Evolutionary conservation across 2,113 vertebrate species (phyloP), one percentile per base, ranked within the genome.

Genomic region (Psittacula cyanocephala): DNA sequence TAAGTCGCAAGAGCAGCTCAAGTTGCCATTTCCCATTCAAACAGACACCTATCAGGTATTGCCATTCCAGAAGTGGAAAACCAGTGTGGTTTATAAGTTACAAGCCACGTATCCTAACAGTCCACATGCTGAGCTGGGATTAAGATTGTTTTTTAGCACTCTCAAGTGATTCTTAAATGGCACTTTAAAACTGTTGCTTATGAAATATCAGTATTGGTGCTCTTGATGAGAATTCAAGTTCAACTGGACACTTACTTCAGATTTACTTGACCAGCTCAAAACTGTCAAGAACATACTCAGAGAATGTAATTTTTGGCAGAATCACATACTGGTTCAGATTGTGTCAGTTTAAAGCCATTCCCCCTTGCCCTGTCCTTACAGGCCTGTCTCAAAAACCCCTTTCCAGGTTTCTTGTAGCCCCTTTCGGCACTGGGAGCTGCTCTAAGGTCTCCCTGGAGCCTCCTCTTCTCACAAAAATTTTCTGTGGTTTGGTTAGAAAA

Each of bases 201-300:
- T 3, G 22, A 10, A 50, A 59, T 4, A 18, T 10, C n/a, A n/a
- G n/a, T n/a, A 6, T 39, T 24, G 4, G n/a, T 8, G 11, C 29
- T 50, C 35, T 37, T 27, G 14, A 22, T 27, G 4, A 23, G 35
- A 59, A 10, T 16, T 18, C 4, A 1, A 27, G 4, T 37, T 31
- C 60, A 25, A 7, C 44, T 8, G 11, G 68, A 15, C 14, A 3
- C 35, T 27, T 37, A 7, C 11, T 7, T 29, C 44, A 23, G 41
- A 35, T 72, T 35, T 49, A 43, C 49, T 31, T 10, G 25, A 35
- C 27, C 24, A 7, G 44, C 35, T 65, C 14, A 27, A 31, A 55
- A 19, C 18, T 7, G n/a, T 9, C 41, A 29, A 27, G n/a, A 57
- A 27, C 0, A 0, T 22, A 9, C 25, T 35, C 8, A 2, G 50